Evolutionary conservation across 2,888 invertebrate genomes (phyloP), one percentile per base, ranked within the genome.

Genomic region (Tachina grossa): DNA sequence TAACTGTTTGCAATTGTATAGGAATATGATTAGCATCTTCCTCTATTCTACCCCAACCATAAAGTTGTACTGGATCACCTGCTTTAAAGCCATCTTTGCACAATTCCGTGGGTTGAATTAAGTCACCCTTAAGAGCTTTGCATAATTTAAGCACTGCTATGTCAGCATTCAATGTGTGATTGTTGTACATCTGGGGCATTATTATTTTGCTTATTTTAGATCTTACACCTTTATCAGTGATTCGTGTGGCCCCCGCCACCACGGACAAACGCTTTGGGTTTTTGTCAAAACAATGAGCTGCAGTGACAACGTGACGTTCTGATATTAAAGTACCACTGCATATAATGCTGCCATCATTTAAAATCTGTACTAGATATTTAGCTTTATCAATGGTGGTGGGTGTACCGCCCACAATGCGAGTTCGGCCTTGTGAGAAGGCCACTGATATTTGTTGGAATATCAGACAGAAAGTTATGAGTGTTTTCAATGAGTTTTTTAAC

Each of bases 291-390:
- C 84, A 86, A 57, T 87, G 84, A 10, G 82, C 86, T 1, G 84
- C 86, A 13, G 84, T 84, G 1, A 84, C 51, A 4, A 83, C 80
- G 75, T 19, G 14, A 0, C 3, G 8, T 0, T 41, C 22, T 53
- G 77, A 76, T 59, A 87, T 57, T 53, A 88, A 69, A 39, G 88
- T 77, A 41, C 88, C 89, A 16, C 88, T 88, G 65, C 89, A 89
- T 11, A 39, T 74, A 41, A 63, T 79, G 74, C 49, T 61, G 6
- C 76, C 83, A 1, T 78, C 14, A 13, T 80, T 53, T 10, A 57
- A 13, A 1, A 89, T n/a, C 13, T 86, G 77, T 8, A 88, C 78
- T 65, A 87, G 79, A 74, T 83, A 89, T 0, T 74, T 81, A 0
- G 43, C 66, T 0, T 49, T 14, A 0, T 14, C 13, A 9, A 87